A percentile compares a stretch with the other conserved stretches of the same genome.
phyloP scores from a whole-genome alignment of 35 echinoderm and acorn worm species.

The Nesometra sesokonis region DNA sequence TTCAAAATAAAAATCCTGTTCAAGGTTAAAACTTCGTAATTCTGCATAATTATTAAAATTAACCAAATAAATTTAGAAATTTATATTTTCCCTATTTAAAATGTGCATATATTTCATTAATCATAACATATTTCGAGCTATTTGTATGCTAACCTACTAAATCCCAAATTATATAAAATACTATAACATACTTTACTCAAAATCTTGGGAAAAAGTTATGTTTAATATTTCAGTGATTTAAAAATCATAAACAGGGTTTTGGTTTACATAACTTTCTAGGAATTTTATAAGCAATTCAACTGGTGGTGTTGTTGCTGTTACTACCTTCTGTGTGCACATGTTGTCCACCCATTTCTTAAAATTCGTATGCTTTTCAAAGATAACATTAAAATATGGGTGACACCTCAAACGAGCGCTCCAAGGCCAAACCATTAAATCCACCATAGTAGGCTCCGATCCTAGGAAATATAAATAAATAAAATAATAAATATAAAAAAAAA shows the following conservation, averaged over 20 bases:
- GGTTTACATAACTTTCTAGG: not conserved
- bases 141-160: too few species aligned
- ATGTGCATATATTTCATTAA: too few species aligned
- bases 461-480: not conserved
- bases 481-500: not conserved
- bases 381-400: not conserved
- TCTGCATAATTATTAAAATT: too few species aligned
- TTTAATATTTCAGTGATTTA: not conserved
- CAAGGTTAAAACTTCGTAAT: too few species aligned
- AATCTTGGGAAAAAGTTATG: too few species aligned
- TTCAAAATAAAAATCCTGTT: too few species aligned
- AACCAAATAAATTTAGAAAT: too few species aligned
- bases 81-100: too few species aligned
- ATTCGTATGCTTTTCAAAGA: not conserved
- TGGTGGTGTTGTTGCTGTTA: not conserved
- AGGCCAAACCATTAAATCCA: not conserved
- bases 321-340: not conserved
- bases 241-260: not conserved
- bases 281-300: not conserved
- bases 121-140: too few species aligned
- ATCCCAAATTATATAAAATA: too few species aligned
- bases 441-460: not conserved
- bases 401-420: not conserved
- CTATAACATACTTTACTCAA: too few species aligned
- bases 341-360: not conserved